A percentile compares a stretch with the other conserved stretches of the same genome.
Conservation (phyloP, 2,888 invertebrate species). For the Drosophila paranaensis region DNA sequence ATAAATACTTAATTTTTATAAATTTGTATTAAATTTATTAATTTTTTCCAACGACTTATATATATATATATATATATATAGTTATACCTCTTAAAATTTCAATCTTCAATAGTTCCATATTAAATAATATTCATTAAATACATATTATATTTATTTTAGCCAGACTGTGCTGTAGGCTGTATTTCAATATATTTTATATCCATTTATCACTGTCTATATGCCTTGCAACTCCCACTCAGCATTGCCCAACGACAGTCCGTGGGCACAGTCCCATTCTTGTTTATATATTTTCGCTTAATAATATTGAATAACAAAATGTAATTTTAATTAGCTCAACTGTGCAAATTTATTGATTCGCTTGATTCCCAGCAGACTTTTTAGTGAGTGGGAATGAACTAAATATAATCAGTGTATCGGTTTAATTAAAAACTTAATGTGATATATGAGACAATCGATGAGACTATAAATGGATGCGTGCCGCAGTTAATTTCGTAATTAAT, state of each 20-base stretch:
- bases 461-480: slow-evolving; percentile 22
- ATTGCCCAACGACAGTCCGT: background rate
- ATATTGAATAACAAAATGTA: background rate
- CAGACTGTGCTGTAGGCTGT: background rate
- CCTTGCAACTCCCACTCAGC: background rate
- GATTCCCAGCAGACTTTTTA: background rate
- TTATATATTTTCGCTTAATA: no score
- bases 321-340: slow-evolving; percentile 3
- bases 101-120: background rate
- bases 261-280: background rate
- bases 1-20: background rate
- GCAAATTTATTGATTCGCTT: slow-evolving; percentile 1
- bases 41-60: background rate
- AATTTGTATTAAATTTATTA: background rate
- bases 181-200: background rate
- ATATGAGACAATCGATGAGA: slow-evolving; percentile 33
- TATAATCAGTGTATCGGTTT: slow-evolving; percentile 26
- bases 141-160: background rate
- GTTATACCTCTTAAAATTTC: background rate
- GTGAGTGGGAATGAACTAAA: background rate
- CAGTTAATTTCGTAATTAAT: slow-evolving; percentile 78
- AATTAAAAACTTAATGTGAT: slow-evolving; percentile 57
- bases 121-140: no score
- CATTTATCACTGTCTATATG: background rate
- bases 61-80: background rate